Evolutionary conservation across 2,113 vertebrate species (phyloP).

Genomic region (Etia nguti): DNA sequence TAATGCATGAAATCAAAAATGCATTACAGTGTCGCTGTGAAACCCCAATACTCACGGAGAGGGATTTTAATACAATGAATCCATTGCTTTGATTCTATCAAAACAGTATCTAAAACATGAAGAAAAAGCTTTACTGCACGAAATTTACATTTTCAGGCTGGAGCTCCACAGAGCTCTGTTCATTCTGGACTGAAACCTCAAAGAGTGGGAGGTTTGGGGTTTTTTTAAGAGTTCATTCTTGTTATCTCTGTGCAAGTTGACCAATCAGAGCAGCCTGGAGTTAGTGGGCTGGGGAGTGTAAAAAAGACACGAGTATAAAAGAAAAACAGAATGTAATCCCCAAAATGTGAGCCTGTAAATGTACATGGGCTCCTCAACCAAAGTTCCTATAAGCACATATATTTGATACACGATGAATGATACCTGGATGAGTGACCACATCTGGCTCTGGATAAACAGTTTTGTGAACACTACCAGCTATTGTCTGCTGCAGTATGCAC

Average conservation of each 20-base stretch:
- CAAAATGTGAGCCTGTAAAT: not conserved
- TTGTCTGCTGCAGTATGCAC: not conserved
- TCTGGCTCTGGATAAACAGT: not conserved
- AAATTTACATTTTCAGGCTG: not conserved
- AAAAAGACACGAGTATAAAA: not conserved
- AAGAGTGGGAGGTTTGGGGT: rapidly evolving
- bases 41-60: not conserved
- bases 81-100: not conserved
- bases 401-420: not conserved
- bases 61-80: not conserved
- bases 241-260: not conserved
- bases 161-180: not conserved
- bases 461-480: not conserved
- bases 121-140: not conserved
- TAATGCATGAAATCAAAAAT: not conserved
- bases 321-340: not conserved
- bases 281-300: not conserved
- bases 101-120: not conserved
- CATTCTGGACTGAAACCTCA: not conserved
- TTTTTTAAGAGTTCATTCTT: not conserved
- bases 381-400: not conserved
- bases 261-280: not conserved
- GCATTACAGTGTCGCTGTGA: not conserved
- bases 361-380: not conserved
- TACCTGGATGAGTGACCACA: not conserved